A percentile compares a stretch with the other conserved stretches of the same genome.
phyloP scores from a whole-genome alignment of 2,888 invertebrate species.

The Caenorhabditis wallacei region DNA sequence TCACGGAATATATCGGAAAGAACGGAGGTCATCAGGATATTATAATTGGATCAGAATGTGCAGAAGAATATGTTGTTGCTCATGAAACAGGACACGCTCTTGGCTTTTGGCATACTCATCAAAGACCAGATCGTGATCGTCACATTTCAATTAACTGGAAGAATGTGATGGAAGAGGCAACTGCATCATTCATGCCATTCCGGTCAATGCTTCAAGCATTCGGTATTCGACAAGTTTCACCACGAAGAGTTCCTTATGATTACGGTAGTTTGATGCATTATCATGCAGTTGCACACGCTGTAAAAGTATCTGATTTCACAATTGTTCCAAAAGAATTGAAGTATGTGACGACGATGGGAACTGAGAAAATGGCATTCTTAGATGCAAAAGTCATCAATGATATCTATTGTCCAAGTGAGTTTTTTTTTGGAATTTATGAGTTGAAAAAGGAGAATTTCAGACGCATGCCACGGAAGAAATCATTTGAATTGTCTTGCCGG shows the following conservation, averaged over 20 bases:
- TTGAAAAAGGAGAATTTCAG: slow-evolving; percentile 53
- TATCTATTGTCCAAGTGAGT: slow-evolving; percentile 82
- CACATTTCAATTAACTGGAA: slow-evolving; percentile 78
- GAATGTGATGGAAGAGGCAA: slow-evolving; percentile 80
- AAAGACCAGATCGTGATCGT: slow-evolving; percentile 79
- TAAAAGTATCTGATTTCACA: slow-evolving; percentile 83
- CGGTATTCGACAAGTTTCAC: slow-evolving; percentile 82
- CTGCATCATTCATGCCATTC: slow-evolving; percentile 83
- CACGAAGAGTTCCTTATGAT: slow-evolving; percentile 81
- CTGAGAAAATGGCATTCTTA: slow-evolving; percentile 82
- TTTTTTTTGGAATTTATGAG: neutral
- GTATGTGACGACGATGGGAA: slow-evolving; percentile 83
- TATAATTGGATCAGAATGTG: slow-evolving; percentile 82
- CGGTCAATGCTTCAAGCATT: slow-evolving; percentile 83
- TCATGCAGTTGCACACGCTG: slow-evolving; percentile 82
- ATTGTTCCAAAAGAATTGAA: slow-evolving; percentile 83
- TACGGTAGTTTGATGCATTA: slow-evolving; percentile 83
- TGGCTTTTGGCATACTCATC: slow-evolving; percentile 83
- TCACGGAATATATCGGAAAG: slow-evolving; percentile 82
- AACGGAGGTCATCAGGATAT: slow-evolving; percentile 83
- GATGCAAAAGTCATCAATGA: slow-evolving; percentile 83
- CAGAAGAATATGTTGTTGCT: slow-evolving; percentile 83
- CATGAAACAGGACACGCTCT: slow-evolving; percentile 83
- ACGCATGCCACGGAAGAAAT: slow-evolving; percentile 73
- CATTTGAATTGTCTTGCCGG: slow-evolving; percentile 79